Evolutionary conservation across 2,113 vertebrate genomes (phyloP).

Genomic region (Himantopus leucocephalus): DNA sequence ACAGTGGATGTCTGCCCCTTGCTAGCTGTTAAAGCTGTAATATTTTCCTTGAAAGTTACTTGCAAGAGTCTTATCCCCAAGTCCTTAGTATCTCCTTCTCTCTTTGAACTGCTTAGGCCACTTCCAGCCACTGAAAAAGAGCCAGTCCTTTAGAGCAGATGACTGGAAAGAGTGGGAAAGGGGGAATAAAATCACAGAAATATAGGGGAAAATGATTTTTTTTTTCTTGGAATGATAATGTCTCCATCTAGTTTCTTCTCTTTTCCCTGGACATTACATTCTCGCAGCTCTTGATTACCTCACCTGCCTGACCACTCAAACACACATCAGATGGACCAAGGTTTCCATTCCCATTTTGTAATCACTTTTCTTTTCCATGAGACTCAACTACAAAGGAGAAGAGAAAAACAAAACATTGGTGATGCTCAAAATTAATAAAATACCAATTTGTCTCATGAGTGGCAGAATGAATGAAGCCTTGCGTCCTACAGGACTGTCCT

Average conservation of each 20-base stretch:
- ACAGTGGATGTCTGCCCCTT: neutral
- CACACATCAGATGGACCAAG: neutral
- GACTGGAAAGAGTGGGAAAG: neutral
- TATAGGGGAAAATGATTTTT: neutral
- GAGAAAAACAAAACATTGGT: neutral
- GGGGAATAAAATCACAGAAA: neutral
- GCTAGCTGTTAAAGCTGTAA: neutral
- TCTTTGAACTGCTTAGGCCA: slow-evolving; percentile 13
- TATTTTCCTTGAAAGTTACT: slow-evolving; percentile 34
- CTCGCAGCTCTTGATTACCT: neutral
- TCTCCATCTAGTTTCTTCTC: neutral
- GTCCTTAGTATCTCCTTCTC: neutral
- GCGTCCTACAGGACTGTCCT: neutral
- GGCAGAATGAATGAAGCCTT: neutral
- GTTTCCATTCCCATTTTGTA: neutral
- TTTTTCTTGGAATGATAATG: neutral
- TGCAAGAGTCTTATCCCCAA: neutral
- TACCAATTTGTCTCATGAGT: neutral
- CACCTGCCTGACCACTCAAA: neutral
- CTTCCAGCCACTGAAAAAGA: neutral
- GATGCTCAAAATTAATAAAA: neutral
- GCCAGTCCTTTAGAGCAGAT: neutral
- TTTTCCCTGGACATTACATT: neutral
- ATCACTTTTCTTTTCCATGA: neutral
- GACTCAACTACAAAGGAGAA: neutral